Evolutionary conservation across 2,113 vertebrate genomes (phyloP).

Genomic region (Cyanoderma ruficeps): DNA sequence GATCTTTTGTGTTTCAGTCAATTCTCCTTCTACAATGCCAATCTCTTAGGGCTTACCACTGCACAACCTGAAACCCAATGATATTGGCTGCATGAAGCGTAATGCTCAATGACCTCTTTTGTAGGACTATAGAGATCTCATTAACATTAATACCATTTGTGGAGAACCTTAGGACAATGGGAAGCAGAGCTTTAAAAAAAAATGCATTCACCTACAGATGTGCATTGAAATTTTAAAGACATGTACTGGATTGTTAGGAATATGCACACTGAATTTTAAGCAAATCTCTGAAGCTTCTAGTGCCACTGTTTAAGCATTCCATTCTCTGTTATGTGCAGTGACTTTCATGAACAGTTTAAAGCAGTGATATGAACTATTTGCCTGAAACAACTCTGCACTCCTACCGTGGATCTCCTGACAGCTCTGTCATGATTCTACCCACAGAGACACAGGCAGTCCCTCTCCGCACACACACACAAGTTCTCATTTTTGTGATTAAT

Average conservation of each 20-base stretch:
- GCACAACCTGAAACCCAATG: constrained; percentile 53
- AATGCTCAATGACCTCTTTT: constrained; percentile 61
- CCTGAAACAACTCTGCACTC: not conserved
- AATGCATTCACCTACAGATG: constrained; percentile 28
- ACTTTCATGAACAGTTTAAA: constrained; percentile 12
- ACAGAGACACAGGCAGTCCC: not conserved
- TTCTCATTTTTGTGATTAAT: not conserved
- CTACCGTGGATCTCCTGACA: not conserved
- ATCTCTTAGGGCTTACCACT: constrained; percentile 37
- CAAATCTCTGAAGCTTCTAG: constrained; percentile 14
- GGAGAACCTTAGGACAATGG: constrained; percentile 46
- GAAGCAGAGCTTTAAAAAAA: constrained; percentile 59
- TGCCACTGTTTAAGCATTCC: not conserved
- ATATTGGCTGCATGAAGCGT: constrained; percentile 10
- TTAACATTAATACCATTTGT: constrained; percentile 61
- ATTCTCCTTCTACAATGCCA: constrained; percentile 21
- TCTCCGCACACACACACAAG: not conserved
- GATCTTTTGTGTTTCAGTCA: constrained; percentile 25
- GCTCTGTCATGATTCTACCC: not conserved
- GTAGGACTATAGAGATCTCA: constrained; percentile 65
- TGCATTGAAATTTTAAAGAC: constrained; percentile 41
- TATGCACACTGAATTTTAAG: constrained; percentile 44
- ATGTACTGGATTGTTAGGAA: not conserved
- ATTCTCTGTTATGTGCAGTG: not conserved
- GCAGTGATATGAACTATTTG: not conserved